Evolutionary conservation across 2,888 invertebrate species (phyloP).

Genomic region (Monopis laevigella): DNA sequence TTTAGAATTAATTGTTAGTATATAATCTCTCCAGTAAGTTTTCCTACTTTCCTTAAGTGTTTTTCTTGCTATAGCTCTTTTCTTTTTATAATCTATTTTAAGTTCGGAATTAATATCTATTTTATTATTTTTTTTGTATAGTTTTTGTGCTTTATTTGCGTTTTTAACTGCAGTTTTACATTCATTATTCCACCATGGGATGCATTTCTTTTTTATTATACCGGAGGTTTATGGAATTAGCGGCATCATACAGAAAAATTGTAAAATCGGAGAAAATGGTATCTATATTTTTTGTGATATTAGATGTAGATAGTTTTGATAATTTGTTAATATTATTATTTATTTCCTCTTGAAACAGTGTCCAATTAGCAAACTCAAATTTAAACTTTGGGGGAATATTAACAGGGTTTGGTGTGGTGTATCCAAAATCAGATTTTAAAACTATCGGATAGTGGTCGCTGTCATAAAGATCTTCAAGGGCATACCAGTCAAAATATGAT

Average conservation of each 20-base stretch:
- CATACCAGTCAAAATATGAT: too few species aligned
- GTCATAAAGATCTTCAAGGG: too few species aligned
- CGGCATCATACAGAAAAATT: slow-evolving; percentile 14
- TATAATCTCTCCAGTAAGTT: slow-evolving; percentile 12
- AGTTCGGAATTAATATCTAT: slow-evolving; percentile 10
- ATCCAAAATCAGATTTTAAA: too few species aligned
- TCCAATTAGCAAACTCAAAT: too few species aligned
- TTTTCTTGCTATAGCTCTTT: slow-evolving; percentile 10
- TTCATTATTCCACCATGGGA: slow-evolving; percentile 12
- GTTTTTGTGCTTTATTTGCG: slow-evolving; percentile 9
- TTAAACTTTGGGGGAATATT: too few species aligned
- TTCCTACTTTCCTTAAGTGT: slow-evolving; percentile 13
- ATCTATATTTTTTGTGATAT: too few species aligned
- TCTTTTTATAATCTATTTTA: slow-evolving; percentile 14
- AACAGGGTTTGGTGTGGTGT: too few species aligned
- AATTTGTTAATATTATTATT: too few species aligned
- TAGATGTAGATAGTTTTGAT: slow-evolving; percentile 15
- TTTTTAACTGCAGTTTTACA: slow-evolving; percentile 12
- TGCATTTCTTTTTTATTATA: slow-evolving; percentile 7
- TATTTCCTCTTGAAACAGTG: too few species aligned
- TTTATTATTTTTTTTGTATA: slow-evolving; percentile 11
- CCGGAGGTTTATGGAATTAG: slow-evolving; percentile 11
- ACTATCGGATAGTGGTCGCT: too few species aligned
- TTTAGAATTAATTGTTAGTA: slow-evolving; percentile 14
- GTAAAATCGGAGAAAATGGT: slow-evolving; percentile 7